Evolutionary conservation across 2,797 vertebrate species (phyloP).

Genomic region (Decapterus maruadsi): DNA sequence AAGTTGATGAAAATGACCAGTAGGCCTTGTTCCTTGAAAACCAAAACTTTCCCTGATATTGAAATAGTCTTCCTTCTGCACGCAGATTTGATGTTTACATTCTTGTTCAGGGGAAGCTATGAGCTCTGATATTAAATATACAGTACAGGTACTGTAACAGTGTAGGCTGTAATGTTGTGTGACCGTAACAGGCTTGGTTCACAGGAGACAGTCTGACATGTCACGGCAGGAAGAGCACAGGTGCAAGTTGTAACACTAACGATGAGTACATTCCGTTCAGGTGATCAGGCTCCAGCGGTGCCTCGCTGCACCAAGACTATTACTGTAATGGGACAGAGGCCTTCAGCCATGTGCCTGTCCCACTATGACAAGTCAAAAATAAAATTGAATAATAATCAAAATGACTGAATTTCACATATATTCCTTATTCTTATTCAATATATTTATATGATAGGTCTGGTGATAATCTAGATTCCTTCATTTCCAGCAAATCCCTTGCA

Average conservation of each 20-base stretch:
- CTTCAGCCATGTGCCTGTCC: neutral
- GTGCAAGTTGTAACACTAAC: neutral
- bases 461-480: too few species aligned
- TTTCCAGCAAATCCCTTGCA: neutral
- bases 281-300: conserved; percentile 1
- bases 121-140: too few species aligned
- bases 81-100: too few species aligned
- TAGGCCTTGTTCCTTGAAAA: neutral
- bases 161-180: neutral
- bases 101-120: too few species aligned
- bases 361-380: too few species aligned
- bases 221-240: neutral
- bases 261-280: conserved; percentile 31
- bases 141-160: too few species aligned
- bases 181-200: neutral
- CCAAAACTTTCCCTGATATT: too few species aligned
- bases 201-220: neutral
- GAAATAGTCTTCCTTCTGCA: neutral
- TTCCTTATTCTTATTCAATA: neutral
- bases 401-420: too few species aligned
- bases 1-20: too few species aligned
- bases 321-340: neutral
- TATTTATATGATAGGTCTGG: too few species aligned
- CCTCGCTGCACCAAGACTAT: neutral
- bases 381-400: too few species aligned